Conservation (phyloP, 2,113 vertebrate species). For the Sapajus apella region DNA sequence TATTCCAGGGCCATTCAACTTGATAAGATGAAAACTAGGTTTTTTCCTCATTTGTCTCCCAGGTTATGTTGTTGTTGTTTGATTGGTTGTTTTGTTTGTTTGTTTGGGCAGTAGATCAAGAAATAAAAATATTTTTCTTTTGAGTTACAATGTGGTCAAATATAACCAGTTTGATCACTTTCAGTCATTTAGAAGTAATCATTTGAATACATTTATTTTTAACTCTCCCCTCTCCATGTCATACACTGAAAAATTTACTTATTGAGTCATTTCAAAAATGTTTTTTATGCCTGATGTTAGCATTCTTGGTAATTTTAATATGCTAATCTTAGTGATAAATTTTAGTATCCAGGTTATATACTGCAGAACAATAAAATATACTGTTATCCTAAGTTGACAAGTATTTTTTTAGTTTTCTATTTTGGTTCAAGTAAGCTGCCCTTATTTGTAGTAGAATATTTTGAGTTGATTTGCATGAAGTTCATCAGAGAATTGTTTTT, state of each 20-base stretch:
- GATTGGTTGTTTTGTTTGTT: not conserved
- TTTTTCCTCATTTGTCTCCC: not conserved
- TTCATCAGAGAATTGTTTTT: conserved; percentile 8
- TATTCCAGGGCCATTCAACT: not conserved
- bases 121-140: conserved; percentile 30
- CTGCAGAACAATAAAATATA: not conserved
- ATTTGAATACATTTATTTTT: not conserved
- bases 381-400: conserved; percentile 3
- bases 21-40: not conserved
- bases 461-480: not conserved
- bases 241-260: not conserved
- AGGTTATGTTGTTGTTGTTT: not conserved
- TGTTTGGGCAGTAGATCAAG: conserved; percentile 46
- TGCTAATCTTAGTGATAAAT: not conserved
- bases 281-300: not conserved
- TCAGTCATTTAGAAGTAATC: conserved; percentile 27
- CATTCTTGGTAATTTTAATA: not conserved
- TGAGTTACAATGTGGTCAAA: not conserved
- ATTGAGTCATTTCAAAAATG: conserved; percentile 1
- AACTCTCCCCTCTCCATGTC: not conserved
- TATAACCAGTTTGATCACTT: not conserved
- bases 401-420: not conserved
- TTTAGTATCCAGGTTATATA: not conserved
- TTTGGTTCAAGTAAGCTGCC: conserved; percentile 20
- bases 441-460: conserved; percentile 39